phyloP scores from a whole-genome alignment of 2,113 vertebrate species.

The Aegithalos caudatus region DNA sequence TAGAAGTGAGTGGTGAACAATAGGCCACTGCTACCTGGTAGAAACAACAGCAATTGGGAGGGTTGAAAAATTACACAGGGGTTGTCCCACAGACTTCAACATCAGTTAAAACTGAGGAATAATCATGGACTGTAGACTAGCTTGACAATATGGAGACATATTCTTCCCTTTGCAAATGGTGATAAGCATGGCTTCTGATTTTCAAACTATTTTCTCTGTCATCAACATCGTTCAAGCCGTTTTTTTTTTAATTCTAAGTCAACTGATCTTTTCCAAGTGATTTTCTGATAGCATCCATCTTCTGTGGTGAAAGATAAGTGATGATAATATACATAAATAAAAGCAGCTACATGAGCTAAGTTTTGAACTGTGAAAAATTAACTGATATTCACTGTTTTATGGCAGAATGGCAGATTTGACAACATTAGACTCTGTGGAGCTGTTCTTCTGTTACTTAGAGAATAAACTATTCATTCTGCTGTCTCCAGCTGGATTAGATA shows the following conservation, averaged over 20 bases:
- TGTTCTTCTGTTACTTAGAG: not conserved
- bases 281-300: not conserved
- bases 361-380: not conserved
- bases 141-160: not conserved
- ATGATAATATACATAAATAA: not conserved
- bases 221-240: not conserved
- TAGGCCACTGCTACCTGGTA: not conserved
- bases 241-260: not conserved
- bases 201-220: not conserved
- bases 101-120: not conserved
- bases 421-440: not conserved
- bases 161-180: not conserved
- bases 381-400: not conserved
- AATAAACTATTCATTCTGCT: not conserved
- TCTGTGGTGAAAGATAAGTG: not conserved
- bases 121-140: not conserved
- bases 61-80: not conserved
- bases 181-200: not conserved
- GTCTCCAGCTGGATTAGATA: not conserved
- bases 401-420: not conserved
- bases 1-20: not conserved
- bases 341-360: not conserved
- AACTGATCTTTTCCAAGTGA: not conserved
- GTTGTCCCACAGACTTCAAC: not conserved
- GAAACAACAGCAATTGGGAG: not conserved